phyloP scores from a whole-genome alignment of 1,140 invertebrate genomes.

The Cephus cinctus region DNA sequence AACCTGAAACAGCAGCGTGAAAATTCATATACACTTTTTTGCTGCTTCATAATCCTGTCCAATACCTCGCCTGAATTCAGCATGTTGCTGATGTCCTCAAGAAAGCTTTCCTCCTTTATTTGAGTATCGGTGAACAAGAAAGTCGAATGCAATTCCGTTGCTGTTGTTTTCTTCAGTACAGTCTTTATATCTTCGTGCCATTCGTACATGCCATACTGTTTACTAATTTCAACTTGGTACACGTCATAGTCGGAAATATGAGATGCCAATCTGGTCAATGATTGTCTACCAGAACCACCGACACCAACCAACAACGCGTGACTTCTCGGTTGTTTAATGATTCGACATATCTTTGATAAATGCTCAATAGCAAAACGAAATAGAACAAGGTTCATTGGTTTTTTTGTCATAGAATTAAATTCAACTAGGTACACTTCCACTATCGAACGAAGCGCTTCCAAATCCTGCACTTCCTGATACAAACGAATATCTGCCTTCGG shows the following conservation, averaged over 20 bases:
- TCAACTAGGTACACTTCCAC: slow-evolving; percentile 89
- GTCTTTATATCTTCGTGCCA: slow-evolving; percentile 90
- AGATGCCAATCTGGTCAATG: slow-evolving; percentile 82
- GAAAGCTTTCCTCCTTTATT: slow-evolving; percentile 91
- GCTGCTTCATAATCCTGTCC: too few relatives aligned
- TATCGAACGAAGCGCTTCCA: slow-evolving; percentile 79
- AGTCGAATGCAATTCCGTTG: slow-evolving; percentile 83
- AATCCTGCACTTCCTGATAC: slow-evolving; percentile 85
- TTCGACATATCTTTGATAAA: slow-evolving; percentile 85
- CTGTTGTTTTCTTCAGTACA: slow-evolving; percentile 77
- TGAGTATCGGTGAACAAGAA: slow-evolving; percentile 91
- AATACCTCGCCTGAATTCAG: slow-evolving; percentile 90
- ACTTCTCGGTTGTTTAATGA: slow-evolving; percentile 87
- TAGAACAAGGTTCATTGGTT: slow-evolving; percentile 94
- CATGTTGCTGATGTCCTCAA: slow-evolving; percentile 94
- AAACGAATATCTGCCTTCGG: slow-evolving; percentile 86
- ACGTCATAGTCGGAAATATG: slow-evolving; percentile 94
- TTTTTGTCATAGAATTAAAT: slow-evolving; percentile 95
- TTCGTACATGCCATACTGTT: slow-evolving; percentile 78
- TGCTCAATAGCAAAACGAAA: slow-evolving; percentile 96
- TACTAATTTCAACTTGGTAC: slow-evolving; percentile 88
- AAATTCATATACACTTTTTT: too few relatives aligned
- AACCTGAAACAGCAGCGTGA: too few relatives aligned
- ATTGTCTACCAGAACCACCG: slow-evolving; percentile 90
- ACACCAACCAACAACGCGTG: slow-evolving; percentile 86